Evolutionary conservation across 2,888 invertebrate genomes (phyloP).

Genomic region (Andrena flavipes): DNA sequence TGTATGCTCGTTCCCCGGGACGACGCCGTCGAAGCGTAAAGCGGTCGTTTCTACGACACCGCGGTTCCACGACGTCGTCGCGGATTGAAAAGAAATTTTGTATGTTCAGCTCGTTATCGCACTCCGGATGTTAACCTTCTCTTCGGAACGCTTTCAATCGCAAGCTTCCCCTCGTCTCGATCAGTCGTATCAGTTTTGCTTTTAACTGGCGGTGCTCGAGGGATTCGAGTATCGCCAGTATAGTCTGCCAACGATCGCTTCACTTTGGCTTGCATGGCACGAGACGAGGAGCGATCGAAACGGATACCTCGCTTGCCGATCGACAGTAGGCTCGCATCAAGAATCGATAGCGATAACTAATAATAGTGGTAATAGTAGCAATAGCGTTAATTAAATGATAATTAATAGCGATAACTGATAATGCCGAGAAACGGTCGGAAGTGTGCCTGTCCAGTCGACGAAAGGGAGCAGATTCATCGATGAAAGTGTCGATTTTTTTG

Average conservation of each 20-base stretch:
- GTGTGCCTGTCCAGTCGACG: slow-evolving; percentile 6
- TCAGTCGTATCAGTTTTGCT: background rate
- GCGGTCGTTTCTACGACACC: background rate
- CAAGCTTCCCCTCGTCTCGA: slow-evolving; percentile 52
- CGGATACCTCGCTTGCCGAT: slow-evolving; percentile 72
- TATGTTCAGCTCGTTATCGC: slow-evolving; percentile 60
- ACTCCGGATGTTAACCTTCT: slow-evolving; percentile 53
- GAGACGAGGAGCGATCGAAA: slow-evolving; percentile 69
- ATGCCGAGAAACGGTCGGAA: slow-evolving; percentile 43
- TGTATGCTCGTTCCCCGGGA: slow-evolving; percentile 20
- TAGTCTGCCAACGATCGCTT: background rate
- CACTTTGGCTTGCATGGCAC: background rate
- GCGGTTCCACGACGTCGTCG: slow-evolving; percentile 23
- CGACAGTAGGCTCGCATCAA: slow-evolving; percentile 73
- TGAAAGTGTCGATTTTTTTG: background rate
- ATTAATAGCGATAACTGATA: slow-evolving; percentile 77
- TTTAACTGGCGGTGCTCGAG: too few species aligned
- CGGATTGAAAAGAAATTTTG: slow-evolving; percentile 35
- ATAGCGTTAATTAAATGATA: slow-evolving; percentile 73
- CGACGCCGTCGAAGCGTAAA: background rate
- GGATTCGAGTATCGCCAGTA: too few species aligned
- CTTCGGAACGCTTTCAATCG: slow-evolving; percentile 59
- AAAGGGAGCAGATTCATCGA: background rate
- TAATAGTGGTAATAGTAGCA: slow-evolving; percentile 76
- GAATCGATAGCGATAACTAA: slow-evolving; percentile 80